Evolutionary conservation across 2,113 vertebrate genomes (phyloP).

Genomic region (Colius striatus): DNA sequence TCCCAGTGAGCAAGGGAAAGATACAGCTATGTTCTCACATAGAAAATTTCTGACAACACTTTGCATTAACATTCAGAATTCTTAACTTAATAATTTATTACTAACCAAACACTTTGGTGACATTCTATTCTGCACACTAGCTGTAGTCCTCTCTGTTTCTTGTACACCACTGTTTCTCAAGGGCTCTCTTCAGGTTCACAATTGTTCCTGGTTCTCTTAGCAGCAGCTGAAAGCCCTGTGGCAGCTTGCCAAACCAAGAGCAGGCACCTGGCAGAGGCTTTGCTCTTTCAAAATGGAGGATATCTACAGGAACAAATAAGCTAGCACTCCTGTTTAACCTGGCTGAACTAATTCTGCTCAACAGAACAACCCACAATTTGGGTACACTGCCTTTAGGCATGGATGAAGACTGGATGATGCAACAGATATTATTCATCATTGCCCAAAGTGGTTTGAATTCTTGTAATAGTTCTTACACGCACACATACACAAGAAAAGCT

Average conservation of each 20-base stretch:
- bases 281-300: not conserved
- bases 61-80: not conserved
- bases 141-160: not conserved
- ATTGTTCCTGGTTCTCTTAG: not conserved
- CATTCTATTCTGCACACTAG: not conserved
- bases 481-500: not conserved
- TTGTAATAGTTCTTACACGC: not conserved
- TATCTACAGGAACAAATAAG: not conserved
- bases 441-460: not conserved
- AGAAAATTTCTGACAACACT: not conserved
- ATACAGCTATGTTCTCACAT: not conserved
- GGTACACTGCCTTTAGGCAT: not conserved
- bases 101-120: not conserved
- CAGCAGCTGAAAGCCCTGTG: not conserved
- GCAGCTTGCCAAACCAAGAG: not conserved
- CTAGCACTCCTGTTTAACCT: not conserved
- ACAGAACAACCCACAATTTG: not conserved
- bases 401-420: not conserved
- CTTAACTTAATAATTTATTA: not conserved
- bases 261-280: not conserved
- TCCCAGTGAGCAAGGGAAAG: not conserved
- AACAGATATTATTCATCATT: not conserved
- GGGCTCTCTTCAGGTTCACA: not conserved
- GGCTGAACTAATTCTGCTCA: not conserved
- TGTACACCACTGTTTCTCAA: not conserved